These are phyloP conservation scores for Archaeoteleia sp. DNA, from an alignment of 2,888 invertebrate genomes.

Conservation along the genomic window DNA sequence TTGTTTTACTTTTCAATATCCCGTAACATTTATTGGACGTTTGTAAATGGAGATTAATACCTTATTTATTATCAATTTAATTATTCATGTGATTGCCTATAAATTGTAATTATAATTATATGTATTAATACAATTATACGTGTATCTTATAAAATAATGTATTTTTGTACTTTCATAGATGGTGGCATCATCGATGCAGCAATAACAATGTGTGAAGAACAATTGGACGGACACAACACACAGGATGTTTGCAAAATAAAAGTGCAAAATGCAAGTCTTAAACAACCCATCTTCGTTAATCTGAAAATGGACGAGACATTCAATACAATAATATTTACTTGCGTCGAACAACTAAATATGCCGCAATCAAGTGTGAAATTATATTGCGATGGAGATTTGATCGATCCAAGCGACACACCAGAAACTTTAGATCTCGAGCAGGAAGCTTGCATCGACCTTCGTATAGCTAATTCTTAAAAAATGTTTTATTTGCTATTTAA, in stretches of 20 bases:
- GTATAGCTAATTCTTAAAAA: slow-evolving; percentile 18
- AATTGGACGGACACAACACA: slow-evolving; percentile 11
- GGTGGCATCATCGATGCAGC: too few relatives aligned
- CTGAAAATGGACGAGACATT: slow-evolving; percentile 60
- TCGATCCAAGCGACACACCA: slow-evolving; percentile 63
- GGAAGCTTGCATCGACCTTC: slow-evolving; percentile 68
- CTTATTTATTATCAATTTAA: too few relatives aligned
- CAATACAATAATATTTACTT: slow-evolving; percentile 54
- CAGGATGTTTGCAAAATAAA: slow-evolving; percentile 62
- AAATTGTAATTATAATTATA: too few relatives aligned
- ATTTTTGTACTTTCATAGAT: too few relatives aligned
- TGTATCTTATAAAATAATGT: too few relatives aligned
- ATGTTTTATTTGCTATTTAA: too few relatives aligned
- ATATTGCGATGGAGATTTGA: slow-evolving; percentile 68
- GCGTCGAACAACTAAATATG: slow-evolving; percentile 59
- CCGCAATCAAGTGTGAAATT: slow-evolving; percentile 61
- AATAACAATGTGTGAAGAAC: too few relatives aligned
- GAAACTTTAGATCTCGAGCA: slow-evolving; percentile 66
- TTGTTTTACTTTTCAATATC: too few relatives aligned
- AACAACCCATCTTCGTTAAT: slow-evolving; percentile 53
- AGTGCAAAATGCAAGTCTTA: slow-evolving; percentile 63
- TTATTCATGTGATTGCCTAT: too few relatives aligned
- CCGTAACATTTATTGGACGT: too few relatives aligned
- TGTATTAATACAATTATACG: too few relatives aligned
- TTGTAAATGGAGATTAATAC: too few relatives aligned